Conservation (phyloP, 2,797 vertebrate species). For the Molossus molossus region DNA sequence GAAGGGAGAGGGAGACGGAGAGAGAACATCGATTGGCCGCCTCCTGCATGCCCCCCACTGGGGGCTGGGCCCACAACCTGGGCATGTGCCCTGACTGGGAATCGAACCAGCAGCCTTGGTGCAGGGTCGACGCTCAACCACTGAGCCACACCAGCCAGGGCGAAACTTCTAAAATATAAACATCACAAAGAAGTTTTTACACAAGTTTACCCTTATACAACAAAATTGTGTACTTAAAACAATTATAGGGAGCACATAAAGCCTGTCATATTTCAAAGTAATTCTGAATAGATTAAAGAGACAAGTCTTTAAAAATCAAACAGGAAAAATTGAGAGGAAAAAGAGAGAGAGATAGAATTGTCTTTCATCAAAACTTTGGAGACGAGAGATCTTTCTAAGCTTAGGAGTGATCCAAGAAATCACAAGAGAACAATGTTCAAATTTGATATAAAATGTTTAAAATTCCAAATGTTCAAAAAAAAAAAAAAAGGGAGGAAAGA, state of each 20-base stretch:
- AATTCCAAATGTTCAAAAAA: background rate
- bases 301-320: constrained; percentile 28
- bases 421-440: background rate
- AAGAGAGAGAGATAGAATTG: background rate
- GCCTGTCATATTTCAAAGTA: background rate
- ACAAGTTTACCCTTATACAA: background rate
- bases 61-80: too few relatives aligned
- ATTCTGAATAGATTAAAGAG: constrained; percentile 12
- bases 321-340: background rate
- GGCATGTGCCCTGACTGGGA: too few relatives aligned
- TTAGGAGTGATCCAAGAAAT: constrained; percentile 6
- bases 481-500: background rate
- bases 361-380: background rate
- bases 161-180: background rate
- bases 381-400: background rate
- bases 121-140: too few relatives aligned
- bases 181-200: background rate
- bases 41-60: too few relatives aligned
- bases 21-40: too few relatives aligned
- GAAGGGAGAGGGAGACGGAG: too few relatives aligned
- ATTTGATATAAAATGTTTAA: background rate
- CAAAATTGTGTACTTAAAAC: background rate
- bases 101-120: too few relatives aligned
- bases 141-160: too few relatives aligned
- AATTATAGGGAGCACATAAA: background rate